These are phyloP conservation scores for Tragelaphus strepsiceros DNA, from an alignment of 2,113 vertebrate genomes.

Conservation along the genomic window DNA sequence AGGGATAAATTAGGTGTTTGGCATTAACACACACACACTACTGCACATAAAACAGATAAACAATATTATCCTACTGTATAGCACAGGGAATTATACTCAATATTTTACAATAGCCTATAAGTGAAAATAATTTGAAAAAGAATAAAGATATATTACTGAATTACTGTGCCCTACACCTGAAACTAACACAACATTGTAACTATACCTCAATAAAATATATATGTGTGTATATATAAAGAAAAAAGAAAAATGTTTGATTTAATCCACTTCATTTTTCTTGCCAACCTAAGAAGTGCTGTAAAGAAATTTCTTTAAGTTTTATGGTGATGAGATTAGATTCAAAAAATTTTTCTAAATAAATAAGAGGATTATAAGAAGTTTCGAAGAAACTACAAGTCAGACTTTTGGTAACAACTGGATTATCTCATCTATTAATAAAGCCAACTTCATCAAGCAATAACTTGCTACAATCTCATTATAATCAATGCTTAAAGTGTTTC, in stretches of 20 bases:
- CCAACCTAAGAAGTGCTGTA: neutral
- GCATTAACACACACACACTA: neutral
- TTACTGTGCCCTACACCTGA: neutral
- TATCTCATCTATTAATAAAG: conserved; percentile 64
- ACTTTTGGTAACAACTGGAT: conserved; percentile 53
- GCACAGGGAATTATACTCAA: neutral
- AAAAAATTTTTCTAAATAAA: conserved; percentile 28
- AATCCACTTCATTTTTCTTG: neutral
- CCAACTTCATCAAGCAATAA: conserved; percentile 57
- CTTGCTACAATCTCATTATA: conserved; percentile 55
- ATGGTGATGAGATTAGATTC: neutral
- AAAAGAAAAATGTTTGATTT: neutral
- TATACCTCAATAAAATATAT: neutral
- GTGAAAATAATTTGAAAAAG: neutral
- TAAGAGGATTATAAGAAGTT: conserved; percentile 58
- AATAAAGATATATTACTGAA: neutral
- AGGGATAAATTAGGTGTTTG: neutral
- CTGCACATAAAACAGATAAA: neutral
- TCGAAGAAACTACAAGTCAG: conserved; percentile 62
- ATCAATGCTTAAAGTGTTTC: conserved; percentile 60
- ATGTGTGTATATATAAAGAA: neutral
- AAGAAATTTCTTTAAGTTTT: conserved; percentile 30
- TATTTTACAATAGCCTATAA: neutral
- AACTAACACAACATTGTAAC: neutral
- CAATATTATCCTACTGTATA: neutral